Base-by-base conservation (phyloP, 2,113 vertebrate genomes). In the Mixornis gularis region DNA sequence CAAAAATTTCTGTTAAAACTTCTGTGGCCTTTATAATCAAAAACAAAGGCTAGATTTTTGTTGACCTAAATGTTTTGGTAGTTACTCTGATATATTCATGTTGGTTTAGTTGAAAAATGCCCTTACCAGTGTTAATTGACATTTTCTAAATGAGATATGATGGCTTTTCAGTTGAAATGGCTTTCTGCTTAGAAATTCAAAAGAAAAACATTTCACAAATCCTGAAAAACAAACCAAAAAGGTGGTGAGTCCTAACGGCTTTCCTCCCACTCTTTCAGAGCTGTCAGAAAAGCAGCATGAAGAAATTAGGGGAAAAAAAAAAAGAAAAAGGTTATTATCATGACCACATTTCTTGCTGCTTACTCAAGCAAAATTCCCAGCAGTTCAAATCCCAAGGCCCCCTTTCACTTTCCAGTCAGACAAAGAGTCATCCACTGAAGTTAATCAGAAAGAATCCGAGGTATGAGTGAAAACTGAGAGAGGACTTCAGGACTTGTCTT, bases 301-400 rank as follows among this genome's bases (percentile, higher is more conserved):
- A 85, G 79, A 86, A 87, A 87, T 53, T 55, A 48, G 48, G 70
- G 41, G 24, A 6, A 65, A 36, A 19, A 65, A 82, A 77, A 73
- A 81, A 69, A 40, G 12, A 16, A 76, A 87, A 82, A 93, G 6
- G 34, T 90, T 93, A 83, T 93, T 95, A 90, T 91, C 52, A 64
- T 70, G 64, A 43, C 48, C 52, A 44, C 34, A 48, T 90, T 87
- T 93, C 70, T 89, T 89, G 66, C 53, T 92, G 65, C 91, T 93
- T 87, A 91, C 70, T 95, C 83, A 90, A 79, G 73, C 63, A 91
- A 91, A 95, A 96, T 90, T 87, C 86, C 70, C 86, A 71, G 24
- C 56, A 68, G 86, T 65, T 90, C 65, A 87, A 93, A 94, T 93
- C 90, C 77, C 92, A 71, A 89, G 62, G 32, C 30, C 76, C 70